Percentiles rank a stretch among this genome's conserved stretches.
phyloP scores from a whole-genome alignment of 1,140 invertebrate genomes.

The Drosophila ogumai region DNA sequence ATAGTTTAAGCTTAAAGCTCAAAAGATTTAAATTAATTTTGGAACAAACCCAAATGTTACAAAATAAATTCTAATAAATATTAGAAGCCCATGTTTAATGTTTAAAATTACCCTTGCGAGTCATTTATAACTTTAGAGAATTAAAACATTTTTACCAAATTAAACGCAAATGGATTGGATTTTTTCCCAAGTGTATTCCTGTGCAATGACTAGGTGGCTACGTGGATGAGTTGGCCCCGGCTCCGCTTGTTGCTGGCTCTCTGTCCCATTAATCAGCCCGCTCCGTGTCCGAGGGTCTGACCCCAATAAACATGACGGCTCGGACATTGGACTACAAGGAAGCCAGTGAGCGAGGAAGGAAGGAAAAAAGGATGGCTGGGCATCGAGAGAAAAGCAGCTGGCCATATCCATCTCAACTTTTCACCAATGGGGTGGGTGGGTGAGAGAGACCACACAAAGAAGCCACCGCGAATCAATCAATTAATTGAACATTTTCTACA shows the following conservation, averaged over 20 bases:
- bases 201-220: conserved; percentile 61
- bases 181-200: conserved; percentile 26
- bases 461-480: conserved; percentile 73
- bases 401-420: conserved; percentile 21
- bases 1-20: not conserved
- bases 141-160: not conserved
- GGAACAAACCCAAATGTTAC: no score
- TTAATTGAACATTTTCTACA: conserved; percentile 76
- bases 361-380: conserved; percentile 3
- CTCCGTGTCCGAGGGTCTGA: conserved; percentile 49
- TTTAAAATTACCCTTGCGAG: no score
- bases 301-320: conserved; percentile 70
- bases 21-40: not conserved
- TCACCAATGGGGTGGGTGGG: conserved; percentile 9
- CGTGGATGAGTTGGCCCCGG: conserved; percentile 28
- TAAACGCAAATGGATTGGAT: no score
- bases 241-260: conserved; percentile 32
- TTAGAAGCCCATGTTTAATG: not conserved
- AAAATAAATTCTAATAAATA: not conserved
- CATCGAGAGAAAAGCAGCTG: conserved; percentile 27
- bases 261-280: conserved; percentile 64
- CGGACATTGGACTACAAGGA: conserved; percentile 49
- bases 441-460: conserved; percentile 29
- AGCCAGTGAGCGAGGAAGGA: conserved; percentile 12
- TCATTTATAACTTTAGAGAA: not conserved